Base-by-base conservation (phyloP, 2,113 vertebrate species). In the Oreocharis arfaki region DNA sequence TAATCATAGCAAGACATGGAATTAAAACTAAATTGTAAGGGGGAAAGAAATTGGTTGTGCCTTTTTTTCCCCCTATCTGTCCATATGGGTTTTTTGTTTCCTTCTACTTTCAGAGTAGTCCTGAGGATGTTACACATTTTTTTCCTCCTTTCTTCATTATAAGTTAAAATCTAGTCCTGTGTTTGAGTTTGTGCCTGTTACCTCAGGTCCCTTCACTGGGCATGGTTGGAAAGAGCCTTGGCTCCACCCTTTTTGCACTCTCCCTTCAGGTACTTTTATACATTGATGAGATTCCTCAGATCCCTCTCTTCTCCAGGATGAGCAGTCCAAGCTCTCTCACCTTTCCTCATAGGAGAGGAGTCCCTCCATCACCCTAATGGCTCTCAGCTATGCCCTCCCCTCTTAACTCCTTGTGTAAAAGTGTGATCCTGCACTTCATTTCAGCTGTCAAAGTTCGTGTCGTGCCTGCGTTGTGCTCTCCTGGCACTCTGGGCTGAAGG, bases 201-300 rank as follows among this genome's bases (percentile, higher is more conserved):
- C 46, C 24, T 65, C 41, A 20, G 30, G 10, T 63, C 16, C 46
- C 47, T 47, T 61, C 37, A 30, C 26, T 2, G 3, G 52, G 19
- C 28, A 50, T 19, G 4, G 14, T 30, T 91, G 75, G 35, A 8
- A 30, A 41, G 35, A 75, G 32, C 52, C 67, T 63, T 63, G 81
- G 3, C 32, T 91, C 47, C 1, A 1, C 39, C 14, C 19, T 57
- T 13, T 63, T 44, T 67, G 35, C 0, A 2, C 8, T 7, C 14
- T 84, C 7, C 16, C 35, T 71, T 71, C 47, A 56, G 14, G 9
- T 68, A 28, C 42, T 68, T 41, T 3, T n/a, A 6, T 2, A 9
- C 6, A 6, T 7, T 27, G 7, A 22, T 60, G 32, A 64, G 14
- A 42, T 84, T 27, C 3, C 22, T 20, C 30, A 22, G 37, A 74